Base-by-base conservation (phyloP, 2,113 vertebrate genomes). In the Mesocricetus auratus region DNA sequence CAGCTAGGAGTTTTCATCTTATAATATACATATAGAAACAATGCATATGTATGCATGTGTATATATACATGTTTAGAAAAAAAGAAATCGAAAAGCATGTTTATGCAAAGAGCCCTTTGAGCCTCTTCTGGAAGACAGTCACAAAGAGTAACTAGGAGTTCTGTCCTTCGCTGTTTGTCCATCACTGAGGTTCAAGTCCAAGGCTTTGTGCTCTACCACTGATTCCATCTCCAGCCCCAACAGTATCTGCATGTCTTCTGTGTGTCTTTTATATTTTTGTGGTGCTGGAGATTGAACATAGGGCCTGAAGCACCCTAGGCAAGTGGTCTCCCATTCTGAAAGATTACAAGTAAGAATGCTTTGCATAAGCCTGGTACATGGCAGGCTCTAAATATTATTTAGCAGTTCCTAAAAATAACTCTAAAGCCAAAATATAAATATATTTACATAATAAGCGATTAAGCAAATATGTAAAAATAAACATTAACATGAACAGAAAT, bases 351-450 rank as follows among this genome's bases (percentile, higher is more conserved):
- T 4, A 88, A 93, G 75, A 93, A 93, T 85, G 50, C 58, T 93
- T 50, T 73, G 68, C 53, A 83, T 42, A 83, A 90, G 91, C 47
- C 31, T 94, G 29, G 33, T 42, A 88, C 12, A 88, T 21, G 58
- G 60, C 45, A 89, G 69, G 83, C 15, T n/a, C 64, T 94, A 36
- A 95, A 75, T 58, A 94, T 94, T 90, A 90, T 71, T 93, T 69
- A 90, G 60, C 15, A 88, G 69, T 31, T 93, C 45, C 66, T 92
- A 97, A 95, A 95, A 94, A 95, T 95, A 92, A 91, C 66, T 89
- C 31, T 73, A 68, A 89, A 83, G 74, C 45, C 71, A 13, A 89
- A 96, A 87, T 90, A 53, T 58, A 97, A 93, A 96, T 93, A 73
- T 89, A 77, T 85, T 88, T 94, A 96, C 33, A 93, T 16, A 75